phyloP scores from a whole-genome alignment of 2,113 vertebrate genomes.

The Arothron firmamentum region DNA sequence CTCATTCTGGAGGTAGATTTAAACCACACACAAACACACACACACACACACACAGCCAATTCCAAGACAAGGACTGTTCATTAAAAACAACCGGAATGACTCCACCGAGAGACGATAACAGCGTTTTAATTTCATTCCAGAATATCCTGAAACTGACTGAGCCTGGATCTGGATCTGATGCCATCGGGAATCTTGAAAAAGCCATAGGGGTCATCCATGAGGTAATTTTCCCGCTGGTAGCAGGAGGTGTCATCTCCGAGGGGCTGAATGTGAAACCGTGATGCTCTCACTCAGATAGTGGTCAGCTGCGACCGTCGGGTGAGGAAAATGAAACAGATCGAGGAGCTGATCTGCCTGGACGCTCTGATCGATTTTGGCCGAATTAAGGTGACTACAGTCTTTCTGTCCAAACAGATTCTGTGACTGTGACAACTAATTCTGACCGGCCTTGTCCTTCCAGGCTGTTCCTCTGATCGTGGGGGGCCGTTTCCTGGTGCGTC shows the following conservation, averaged over 20 bases:
- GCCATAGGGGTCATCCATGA: slow-evolving; percentile 68
- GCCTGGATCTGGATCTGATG: slow-evolving; percentile 15
- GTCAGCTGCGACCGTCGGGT: slow-evolving; percentile 64
- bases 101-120: too few relatives aligned
- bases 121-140: slow-evolving; percentile 43
- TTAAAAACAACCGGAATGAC: too few relatives aligned
- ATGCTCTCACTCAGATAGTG: slow-evolving; percentile 64
- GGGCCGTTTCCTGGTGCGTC: slow-evolving; percentile 68
- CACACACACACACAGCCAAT: not conserved
- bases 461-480: slow-evolving; percentile 70
- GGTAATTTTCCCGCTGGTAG: slow-evolving; percentile 40
- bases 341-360: slow-evolving; percentile 75
- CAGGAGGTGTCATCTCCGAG: too few relatives aligned
- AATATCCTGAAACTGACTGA: slow-evolving; percentile 68
- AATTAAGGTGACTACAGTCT: slow-evolving; percentile 64
- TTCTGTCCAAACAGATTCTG: not conserved
- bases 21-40: not conserved
- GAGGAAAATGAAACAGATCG: slow-evolving; percentile 71
- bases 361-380: slow-evolving; percentile 71
- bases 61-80: not conserved
- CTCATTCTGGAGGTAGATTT: slow-evolving; percentile 75
- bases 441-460: slow-evolving; percentile 37
- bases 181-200: slow-evolving; percentile 39
- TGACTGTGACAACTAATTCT: not conserved
- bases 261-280: not conserved